A percentile compares a stretch with the other conserved stretches of the same genome.
phyloP scores from a whole-genome alignment of 2,797 vertebrate genomes.

The Threskiornis aethiopicus region DNA sequence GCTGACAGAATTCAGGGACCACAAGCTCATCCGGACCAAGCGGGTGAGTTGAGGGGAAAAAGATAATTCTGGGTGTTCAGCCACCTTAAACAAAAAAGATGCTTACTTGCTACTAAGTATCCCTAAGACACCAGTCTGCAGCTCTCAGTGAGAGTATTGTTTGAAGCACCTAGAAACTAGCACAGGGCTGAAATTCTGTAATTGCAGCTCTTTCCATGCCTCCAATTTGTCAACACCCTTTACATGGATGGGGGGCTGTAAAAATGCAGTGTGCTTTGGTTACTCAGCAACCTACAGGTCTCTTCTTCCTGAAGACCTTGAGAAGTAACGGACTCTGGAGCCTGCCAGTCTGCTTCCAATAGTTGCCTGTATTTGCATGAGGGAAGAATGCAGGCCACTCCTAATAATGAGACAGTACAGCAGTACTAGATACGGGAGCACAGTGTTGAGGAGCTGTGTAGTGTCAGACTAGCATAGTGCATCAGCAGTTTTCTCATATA shows the following conservation, averaged over 20 bases:
- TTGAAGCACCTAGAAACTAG: not conserved
- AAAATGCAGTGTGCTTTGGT: not conserved
- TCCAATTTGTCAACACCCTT: not conserved
- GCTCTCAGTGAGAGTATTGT: not conserved
- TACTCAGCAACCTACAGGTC: not conserved
- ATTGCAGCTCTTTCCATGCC: not conserved
- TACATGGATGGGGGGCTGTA: not conserved
- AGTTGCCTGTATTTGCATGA: not conserved
- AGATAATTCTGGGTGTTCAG: not conserved
- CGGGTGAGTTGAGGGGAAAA: slow-evolving; percentile 77
- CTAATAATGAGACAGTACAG: not conserved
- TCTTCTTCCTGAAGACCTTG: not conserved
- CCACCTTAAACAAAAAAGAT: not conserved
- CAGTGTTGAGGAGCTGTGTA: not conserved
- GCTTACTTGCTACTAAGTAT: not conserved
- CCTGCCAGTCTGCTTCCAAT: not conserved
- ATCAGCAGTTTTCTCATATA: not conserved
- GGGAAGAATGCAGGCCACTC: not conserved
- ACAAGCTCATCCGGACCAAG: slow-evolving; percentile 93
- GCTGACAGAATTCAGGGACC: slow-evolving; percentile 96
- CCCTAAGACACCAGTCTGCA: not conserved
- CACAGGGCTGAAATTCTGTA: not conserved
- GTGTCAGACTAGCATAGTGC: not conserved
- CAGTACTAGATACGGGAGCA: not conserved
- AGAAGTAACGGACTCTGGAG: not conserved